phyloP scores from a whole-genome alignment of 2,888 invertebrate genomes.

The Pediacus dermestoides region DNA sequence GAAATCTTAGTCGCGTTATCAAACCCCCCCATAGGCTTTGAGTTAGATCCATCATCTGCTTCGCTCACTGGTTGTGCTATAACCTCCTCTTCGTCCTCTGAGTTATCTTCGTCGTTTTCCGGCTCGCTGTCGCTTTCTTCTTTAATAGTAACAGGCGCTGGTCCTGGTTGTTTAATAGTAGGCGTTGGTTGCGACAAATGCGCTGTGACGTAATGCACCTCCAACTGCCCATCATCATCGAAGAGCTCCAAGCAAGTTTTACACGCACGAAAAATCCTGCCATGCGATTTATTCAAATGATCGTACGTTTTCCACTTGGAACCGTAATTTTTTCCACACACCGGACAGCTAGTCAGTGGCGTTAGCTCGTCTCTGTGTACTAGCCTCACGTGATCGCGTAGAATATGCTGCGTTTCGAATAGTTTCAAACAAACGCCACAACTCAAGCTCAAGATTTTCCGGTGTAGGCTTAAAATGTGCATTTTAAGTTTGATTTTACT shows the following conservation, averaged over 20 bases:
- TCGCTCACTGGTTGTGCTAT: conserved; percentile 19
- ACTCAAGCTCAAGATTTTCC: conserved; percentile 55
- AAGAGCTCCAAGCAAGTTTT: conserved; percentile 60
- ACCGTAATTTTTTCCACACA: conserved; percentile 59
- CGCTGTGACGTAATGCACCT: conserved; percentile 49
- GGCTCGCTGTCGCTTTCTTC: conserved; percentile 22
- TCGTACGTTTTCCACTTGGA: conserved; percentile 59
- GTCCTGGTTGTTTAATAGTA: conserved; percentile 9
- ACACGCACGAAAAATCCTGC: conserved; percentile 56
- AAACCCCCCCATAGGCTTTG: background rate
- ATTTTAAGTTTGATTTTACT: conserved; percentile 58
- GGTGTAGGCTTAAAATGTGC: conserved; percentile 56
- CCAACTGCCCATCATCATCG: conserved; percentile 52
- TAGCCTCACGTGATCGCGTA: conserved; percentile 55
- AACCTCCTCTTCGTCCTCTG: conserved; percentile 19
- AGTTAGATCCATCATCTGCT: background rate
- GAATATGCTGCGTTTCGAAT: conserved; percentile 54
- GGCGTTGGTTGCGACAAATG: conserved; percentile 35
- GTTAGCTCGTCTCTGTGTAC: conserved; percentile 52
- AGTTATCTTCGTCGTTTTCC: conserved; percentile 20
- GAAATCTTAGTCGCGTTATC: conserved; percentile 34
- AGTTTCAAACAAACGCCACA: conserved; percentile 58
- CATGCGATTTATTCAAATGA: conserved; percentile 58
- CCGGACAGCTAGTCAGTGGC: conserved; percentile 55
- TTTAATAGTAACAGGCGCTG: conserved; percentile 6